A percentile compares a stretch with the other conserved stretches of the same genome.
These are phyloP conservation scores for Ctenochaetus hawaiiensis DNA, from an alignment of 2,797 vertebrate species.

Conservation along the genomic window DNA sequence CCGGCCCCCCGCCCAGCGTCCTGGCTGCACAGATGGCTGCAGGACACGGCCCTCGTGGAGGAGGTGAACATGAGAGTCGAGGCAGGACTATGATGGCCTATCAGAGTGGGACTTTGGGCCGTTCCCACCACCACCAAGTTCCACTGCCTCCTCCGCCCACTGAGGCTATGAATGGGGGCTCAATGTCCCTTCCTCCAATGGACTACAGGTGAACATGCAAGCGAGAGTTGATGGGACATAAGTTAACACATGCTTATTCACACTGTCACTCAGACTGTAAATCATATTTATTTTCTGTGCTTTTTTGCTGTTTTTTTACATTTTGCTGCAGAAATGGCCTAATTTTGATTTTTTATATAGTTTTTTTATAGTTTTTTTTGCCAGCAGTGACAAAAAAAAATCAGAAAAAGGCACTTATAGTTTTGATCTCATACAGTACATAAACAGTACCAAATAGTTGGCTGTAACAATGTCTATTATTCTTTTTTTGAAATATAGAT, in stretches of 20 bases:
- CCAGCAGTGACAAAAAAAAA: background rate
- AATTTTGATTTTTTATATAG: background rate
- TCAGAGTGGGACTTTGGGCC: constrained; percentile 91
- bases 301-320: background rate
- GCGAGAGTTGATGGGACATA: background rate
- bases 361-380: background rate
- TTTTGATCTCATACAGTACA: background rate
- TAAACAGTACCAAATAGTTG: background rate
- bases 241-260: background rate
- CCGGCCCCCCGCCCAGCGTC: constrained; percentile 84
- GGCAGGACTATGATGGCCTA: constrained; percentile 86
- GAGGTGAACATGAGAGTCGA: constrained; percentile 90
- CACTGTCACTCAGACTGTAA: background rate
- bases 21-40: constrained; percentile 87
- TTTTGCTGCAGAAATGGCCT: background rate
- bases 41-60: constrained; percentile 84
- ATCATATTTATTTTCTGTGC: background rate
- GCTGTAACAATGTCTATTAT: background rate
- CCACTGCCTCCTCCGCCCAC: constrained; percentile 92
- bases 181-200: constrained; percentile 85
- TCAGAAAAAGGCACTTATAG: background rate
- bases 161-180: constrained; percentile 89
- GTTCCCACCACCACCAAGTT: constrained; percentile 91
- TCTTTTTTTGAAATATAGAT: background rate
- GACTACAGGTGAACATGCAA: constrained; percentile 90